phyloP scores from a whole-genome alignment of 2,113 vertebrate species.

The Pteropus alecto region DNA sequence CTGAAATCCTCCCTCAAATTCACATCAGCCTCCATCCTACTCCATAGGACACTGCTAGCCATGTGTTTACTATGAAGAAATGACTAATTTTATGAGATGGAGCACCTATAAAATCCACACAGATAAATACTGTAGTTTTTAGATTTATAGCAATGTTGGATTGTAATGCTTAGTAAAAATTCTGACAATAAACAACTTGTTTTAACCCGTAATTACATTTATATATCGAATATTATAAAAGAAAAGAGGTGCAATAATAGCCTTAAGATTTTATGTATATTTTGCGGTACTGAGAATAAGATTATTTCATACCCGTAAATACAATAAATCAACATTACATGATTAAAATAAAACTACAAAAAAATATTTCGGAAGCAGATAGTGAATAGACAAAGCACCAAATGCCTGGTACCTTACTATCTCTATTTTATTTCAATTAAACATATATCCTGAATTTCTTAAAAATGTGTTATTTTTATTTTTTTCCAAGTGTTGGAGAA shows the following conservation, averaged over 20 bases:
- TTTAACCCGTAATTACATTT: not conserved
- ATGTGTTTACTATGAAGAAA: not conserved
- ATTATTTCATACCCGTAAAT: not conserved
- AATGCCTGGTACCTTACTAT: not conserved
- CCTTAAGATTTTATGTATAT: not conserved
- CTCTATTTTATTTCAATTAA: conserved; percentile 71
- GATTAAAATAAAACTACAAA: not conserved
- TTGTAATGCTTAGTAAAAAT: not conserved
- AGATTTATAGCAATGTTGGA: not conserved
- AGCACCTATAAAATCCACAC: not conserved
- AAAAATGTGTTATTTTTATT: conserved; percentile 82
- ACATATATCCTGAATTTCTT: conserved; percentile 65
- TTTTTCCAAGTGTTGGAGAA: conserved; percentile 70
- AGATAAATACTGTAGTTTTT: not conserved
- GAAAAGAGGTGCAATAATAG: not conserved
- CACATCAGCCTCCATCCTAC: not conserved
- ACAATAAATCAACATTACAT: not conserved
- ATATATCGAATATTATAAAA: not conserved
- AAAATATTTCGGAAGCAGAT: not conserved
- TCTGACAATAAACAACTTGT: not conserved
- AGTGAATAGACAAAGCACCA: not conserved
- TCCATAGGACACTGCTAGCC: not conserved
- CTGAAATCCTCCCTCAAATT: not conserved
- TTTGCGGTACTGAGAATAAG: not conserved
- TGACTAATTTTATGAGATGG: not conserved